Evolutionary conservation across 2,113 vertebrate genomes (phyloP).

Genomic region (Ceyx melanurus): DNA sequence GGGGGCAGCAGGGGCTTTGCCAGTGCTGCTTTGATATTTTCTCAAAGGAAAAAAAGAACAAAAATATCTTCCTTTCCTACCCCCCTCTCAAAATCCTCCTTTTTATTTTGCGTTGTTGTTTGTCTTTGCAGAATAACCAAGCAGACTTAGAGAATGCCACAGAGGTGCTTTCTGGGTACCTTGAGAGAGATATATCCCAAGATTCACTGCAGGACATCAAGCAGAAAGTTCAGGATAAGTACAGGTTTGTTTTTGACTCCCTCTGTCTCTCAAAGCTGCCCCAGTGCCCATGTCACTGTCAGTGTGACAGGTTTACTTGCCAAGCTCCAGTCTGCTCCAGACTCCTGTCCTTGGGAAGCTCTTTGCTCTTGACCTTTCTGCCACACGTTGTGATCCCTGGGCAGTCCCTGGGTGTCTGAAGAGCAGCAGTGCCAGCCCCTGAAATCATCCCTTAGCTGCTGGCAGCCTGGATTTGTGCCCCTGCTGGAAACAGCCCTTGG

Average conservation of each 20-base stretch:
- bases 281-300: neutral
- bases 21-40: neutral
- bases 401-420: neutral
- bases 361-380: neutral
- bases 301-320: neutral
- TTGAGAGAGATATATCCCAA: conserved; percentile 99
- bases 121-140: conserved; percentile 93
- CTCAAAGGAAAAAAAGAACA: no score
- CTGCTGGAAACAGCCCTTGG: neutral
- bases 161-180: conserved; percentile 98
- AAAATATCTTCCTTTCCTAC: neutral
- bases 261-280: neutral
- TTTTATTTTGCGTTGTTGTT: neutral
- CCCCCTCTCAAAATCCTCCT: rapidly evolving
- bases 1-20: neutral
- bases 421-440: neutral
- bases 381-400: neutral
- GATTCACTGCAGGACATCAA: conserved; percentile 99
- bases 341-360: neutral
- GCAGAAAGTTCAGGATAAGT: conserved; percentile 99
- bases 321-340: neutral
- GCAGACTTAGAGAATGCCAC: conserved; percentile 99
- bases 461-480: neutral
- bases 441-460: rapidly evolving
- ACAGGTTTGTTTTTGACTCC: conserved; percentile 81